These are phyloP conservation scores for Hetaerina americana DNA, from an alignment of 1,140 invertebrate genomes.

Conservation along the genomic window DNA sequence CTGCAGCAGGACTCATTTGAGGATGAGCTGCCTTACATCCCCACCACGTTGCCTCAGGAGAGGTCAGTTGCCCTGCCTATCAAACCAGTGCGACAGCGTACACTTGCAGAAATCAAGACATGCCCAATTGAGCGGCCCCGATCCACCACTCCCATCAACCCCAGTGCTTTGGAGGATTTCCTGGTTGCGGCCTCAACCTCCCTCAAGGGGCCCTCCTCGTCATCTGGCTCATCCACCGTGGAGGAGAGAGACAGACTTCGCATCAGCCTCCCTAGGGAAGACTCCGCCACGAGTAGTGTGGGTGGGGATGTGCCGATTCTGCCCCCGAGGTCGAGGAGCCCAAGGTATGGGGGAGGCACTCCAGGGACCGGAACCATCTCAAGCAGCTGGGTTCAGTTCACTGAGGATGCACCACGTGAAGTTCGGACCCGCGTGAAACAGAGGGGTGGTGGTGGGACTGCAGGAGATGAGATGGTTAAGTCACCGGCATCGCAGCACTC, in stretches of 20 bases:
- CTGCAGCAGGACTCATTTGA: constrained; percentile 71
- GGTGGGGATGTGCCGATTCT: too few species aligned
- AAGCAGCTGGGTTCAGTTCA: neutral
- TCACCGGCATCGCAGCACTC: constrained; percentile 9
- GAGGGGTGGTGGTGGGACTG: neutral
- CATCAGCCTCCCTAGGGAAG: constrained; percentile 51
- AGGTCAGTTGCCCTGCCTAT: constrained; percentile 66
- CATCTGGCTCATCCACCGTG: constrained; percentile 25
- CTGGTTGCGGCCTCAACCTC: constrained; percentile 29
- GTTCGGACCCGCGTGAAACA: neutral
- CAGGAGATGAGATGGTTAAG: neutral
- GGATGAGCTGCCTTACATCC: constrained; percentile 73
- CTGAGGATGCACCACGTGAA: neutral
- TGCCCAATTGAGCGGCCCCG: constrained; percentile 73
- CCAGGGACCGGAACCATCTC: neutral
- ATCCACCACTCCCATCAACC: constrained; percentile 68
- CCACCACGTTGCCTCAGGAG: constrained; percentile 70
- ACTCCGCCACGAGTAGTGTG: constrained; percentile 22
- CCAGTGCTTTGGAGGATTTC: constrained; percentile 56
- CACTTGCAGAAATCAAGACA: constrained; percentile 50
- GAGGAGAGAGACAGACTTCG: constrained; percentile 52
- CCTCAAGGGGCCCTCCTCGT: constrained; percentile 25
- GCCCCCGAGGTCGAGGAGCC: neutral
- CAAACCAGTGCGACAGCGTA: constrained; percentile 61
- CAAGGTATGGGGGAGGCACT: neutral